These are phyloP conservation scores for Lycorma delicatula DNA, from an alignment of 1,140 invertebrate species.

Conservation along the genomic window DNA sequence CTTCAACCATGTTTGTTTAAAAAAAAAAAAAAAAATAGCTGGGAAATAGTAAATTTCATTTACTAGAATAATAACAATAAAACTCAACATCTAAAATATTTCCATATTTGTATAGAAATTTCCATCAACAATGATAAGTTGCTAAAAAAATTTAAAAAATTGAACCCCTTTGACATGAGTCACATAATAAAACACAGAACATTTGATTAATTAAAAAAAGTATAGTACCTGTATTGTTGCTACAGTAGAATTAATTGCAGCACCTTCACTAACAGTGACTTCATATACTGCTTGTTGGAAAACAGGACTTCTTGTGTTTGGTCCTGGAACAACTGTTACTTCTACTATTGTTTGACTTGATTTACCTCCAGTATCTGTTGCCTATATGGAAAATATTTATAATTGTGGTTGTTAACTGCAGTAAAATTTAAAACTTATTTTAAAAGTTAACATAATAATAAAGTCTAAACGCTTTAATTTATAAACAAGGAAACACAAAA, in stretches of 20 bases:
- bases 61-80: too few relatives aligned
- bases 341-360: slow-evolving; percentile 70
- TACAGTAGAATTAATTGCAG: slow-evolving; percentile 74
- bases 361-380: slow-evolving; percentile 41
- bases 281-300: slow-evolving; percentile 73
- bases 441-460: background rate
- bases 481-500: background rate
- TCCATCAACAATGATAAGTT: too few relatives aligned
- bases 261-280: slow-evolving; percentile 79
- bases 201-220: background rate
- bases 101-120: too few relatives aligned
- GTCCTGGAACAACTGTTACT: slow-evolving; percentile 67
- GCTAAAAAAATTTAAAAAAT: too few relatives aligned
- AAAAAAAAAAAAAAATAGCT: too few relatives aligned
- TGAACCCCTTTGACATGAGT: too few relatives aligned
- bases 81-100: too few relatives aligned
- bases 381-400: slow-evolving; percentile 29
- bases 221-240: slow-evolving; percentile 50
- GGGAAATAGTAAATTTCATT: too few relatives aligned
- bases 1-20: too few relatives aligned
- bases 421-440: too few relatives aligned
- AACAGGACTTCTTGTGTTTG: slow-evolving; percentile 73
- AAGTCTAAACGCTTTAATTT: background rate
- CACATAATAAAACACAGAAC: too few relatives aligned
- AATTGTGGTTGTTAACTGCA: background rate